Percentiles rank a stretch among this genome's conserved stretches.
These are phyloP conservation scores for Cacatua alba DNA, from an alignment of 2,113 vertebrate genomes.

Conservation along the genomic window DNA sequence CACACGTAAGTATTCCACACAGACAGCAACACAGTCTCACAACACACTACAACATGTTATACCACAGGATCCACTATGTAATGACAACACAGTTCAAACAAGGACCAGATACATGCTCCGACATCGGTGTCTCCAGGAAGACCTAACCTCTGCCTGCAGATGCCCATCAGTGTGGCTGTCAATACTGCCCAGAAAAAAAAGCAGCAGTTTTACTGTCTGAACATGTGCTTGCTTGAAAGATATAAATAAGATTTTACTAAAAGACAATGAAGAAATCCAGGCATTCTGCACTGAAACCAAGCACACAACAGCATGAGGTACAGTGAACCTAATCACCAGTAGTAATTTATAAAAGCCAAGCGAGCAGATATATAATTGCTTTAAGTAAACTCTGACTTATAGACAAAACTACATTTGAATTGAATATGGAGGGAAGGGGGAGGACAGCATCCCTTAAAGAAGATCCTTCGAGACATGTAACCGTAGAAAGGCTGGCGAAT, in stretches of 20 bases:
- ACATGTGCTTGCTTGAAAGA: background rate
- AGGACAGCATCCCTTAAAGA: slow-evolving; percentile 65
- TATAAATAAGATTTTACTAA: background rate
- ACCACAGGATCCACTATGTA: background rate
- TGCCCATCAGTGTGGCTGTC: background rate
- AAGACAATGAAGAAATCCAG: background rate
- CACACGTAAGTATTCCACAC: background rate
- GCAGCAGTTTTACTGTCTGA: background rate
- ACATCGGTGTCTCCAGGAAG: background rate
- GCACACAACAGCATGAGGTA: background rate
- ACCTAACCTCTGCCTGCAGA: background rate
- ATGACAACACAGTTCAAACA: background rate
- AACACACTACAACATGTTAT: accelerated
- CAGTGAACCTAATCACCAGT: background rate
- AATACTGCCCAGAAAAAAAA: background rate
- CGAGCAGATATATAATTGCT: background rate
- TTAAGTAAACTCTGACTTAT: slow-evolving; percentile 25
- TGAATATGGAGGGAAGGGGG: background rate
- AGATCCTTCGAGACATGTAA: slow-evolving; percentile 69
- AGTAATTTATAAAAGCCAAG: background rate
- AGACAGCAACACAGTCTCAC: background rate
- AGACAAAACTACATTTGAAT: slow-evolving; percentile 23
- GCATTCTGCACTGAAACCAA: background rate
- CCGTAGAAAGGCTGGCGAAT: slow-evolving; percentile 72
- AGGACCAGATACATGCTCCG: background rate